Base-by-base conservation (phyloP, 2,888 invertebrate species). In the Catocala fraxini region DNA sequence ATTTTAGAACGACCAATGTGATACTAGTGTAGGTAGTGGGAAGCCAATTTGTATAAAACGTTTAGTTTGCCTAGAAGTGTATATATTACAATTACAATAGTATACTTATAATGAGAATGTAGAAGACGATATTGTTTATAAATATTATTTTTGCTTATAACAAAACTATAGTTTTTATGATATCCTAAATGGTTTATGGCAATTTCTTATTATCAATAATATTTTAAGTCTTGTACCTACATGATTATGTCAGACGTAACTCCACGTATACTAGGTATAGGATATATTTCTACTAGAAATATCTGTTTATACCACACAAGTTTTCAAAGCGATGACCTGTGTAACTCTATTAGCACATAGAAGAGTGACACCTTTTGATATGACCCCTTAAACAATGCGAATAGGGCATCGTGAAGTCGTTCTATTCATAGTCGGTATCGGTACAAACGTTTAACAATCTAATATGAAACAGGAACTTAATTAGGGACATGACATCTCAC, bases 391-490 rank as follows among this genome's bases (percentile, higher is more conserved):
- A 52, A 52, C 42, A 25, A 12, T 52, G 42, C 42, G 6, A 43
- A 42, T 7, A n/a, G 42, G 11, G 25, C 34, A 12, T 54, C 10
- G 33, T n/a, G 9, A 12, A n/a, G 35, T 6, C n/a, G 12, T 35
- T 51, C 51, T 51, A 51, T 51, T 51, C 51, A 51, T 51, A 51
- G 51, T 39, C 9, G 35, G 35, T 3, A 34, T 5, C 4, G n/a
- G 9, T 11, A 51, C 35, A 33, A 33, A 11, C 12, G 51, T 12
- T 34, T 11, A 51, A 51, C 25, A 51, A 46, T 49, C 39, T 13
- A 70, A 51, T 57, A 43, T 62, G 46, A 51, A 57, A 42, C 58
- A 51, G 46, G 47, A 59, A 48, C 15, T 48, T 53, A 56, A 62
- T 62, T 58, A 60, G 51, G 56, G 45, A 42, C 41, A 25, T 35